Percentiles rank a stretch among this genome's conserved stretches.
These are phyloP conservation scores for Teleopsis dalmanni DNA, from an alignment of 1,140 invertebrate species.

Conservation along the genomic window DNA sequence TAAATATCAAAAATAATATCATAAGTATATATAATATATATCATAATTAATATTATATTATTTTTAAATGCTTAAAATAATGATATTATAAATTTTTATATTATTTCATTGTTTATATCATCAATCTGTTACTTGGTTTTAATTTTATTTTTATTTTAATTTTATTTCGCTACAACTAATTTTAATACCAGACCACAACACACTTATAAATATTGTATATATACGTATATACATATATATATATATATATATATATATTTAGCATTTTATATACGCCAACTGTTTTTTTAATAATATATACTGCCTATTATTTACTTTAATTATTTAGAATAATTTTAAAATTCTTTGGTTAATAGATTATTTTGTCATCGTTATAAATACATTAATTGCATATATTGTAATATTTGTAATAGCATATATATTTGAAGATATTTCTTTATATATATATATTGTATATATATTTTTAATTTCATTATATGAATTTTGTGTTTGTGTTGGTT, in stretches of 20 bases:
- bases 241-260: conserved; percentile 1
- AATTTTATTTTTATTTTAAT: background rate
- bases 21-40: no score
- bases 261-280: background rate
- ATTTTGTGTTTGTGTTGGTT: background rate
- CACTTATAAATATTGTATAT: background rate
- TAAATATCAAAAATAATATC: no score
- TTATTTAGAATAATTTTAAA: background rate
- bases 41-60: background rate
- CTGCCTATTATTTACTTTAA: background rate
- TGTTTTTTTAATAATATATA: background rate
- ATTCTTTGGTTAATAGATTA: background rate
- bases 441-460: background rate
- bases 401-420: background rate
- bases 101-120: background rate
- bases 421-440: background rate
- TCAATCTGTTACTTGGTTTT: background rate
- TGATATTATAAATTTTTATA: background rate
- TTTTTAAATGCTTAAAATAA: background rate
- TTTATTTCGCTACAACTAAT: background rate
- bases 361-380: conserved; percentile 5
- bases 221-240: background rate
- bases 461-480: background rate
- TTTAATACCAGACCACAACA: background rate
- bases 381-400: conserved; percentile 8